phyloP scores from a whole-genome alignment of 2,113 vertebrate genomes.

The Sporophila hypoxantha region DNA sequence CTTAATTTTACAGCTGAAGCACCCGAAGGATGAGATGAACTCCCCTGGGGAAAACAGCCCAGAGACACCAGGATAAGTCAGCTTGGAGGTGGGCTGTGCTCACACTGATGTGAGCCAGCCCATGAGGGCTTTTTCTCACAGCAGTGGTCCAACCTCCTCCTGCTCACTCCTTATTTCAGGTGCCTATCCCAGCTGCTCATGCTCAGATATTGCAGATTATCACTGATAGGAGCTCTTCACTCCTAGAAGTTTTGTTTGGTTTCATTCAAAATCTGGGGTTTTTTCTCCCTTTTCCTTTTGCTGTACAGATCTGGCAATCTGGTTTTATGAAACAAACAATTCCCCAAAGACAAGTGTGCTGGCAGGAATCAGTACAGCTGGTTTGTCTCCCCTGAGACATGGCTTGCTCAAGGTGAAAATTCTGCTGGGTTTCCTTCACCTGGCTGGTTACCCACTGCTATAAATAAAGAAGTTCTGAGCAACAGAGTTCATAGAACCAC shows the following conservation, averaged over 20 bases:
- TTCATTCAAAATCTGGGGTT: background rate
- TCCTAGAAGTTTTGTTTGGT: background rate
- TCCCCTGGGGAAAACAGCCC: background rate
- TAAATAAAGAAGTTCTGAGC: background rate
- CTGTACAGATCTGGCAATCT: background rate
- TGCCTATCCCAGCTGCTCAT: background rate
- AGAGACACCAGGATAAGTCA: background rate
- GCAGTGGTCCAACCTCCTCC: background rate
- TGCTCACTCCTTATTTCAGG: background rate
- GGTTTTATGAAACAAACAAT: background rate
- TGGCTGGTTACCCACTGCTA: background rate
- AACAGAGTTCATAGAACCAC: background rate
- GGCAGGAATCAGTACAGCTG: background rate
- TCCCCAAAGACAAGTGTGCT: background rate
- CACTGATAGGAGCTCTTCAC: background rate
- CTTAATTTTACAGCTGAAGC: background rate
- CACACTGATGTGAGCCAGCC: background rate
- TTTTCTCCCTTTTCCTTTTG: background rate
- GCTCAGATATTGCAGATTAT: background rate
- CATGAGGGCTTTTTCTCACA: background rate
- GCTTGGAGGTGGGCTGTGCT: background rate
- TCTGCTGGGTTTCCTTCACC: background rate
- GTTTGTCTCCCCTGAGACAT: background rate
- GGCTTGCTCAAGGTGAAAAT: background rate
- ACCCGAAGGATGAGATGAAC: accelerated